Conservation (phyloP, 2,797 vertebrate genomes). For the Chelon auratus region DNA sequence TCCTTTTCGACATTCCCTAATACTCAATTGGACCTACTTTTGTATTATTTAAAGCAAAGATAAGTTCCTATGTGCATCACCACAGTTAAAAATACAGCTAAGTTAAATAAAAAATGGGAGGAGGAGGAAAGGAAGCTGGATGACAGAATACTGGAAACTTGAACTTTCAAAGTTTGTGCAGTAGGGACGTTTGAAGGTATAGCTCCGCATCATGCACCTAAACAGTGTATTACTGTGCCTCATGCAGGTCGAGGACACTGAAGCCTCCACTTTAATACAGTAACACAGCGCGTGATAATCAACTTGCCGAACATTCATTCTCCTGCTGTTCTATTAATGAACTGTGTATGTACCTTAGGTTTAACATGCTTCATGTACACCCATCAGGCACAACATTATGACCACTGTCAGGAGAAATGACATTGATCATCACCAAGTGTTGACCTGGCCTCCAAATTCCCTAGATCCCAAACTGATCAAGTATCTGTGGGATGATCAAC, state of each 20-base stretch:
- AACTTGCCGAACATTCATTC: slow-evolving; percentile 49
- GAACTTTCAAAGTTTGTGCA: slow-evolving; percentile 53
- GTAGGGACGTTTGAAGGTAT: slow-evolving; percentile 55
- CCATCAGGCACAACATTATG: no score
- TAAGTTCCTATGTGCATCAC: slow-evolving; percentile 39
- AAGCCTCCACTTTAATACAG: slow-evolving; percentile 59
- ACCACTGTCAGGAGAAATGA: no score
- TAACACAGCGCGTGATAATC: slow-evolving; percentile 66
- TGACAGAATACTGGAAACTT: slow-evolving; percentile 39
- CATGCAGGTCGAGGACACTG: slow-evolving; percentile 56
- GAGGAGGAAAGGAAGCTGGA: slow-evolving; percentile 17
- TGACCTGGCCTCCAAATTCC: no score
- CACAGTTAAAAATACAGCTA: slow-evolving; percentile 45
- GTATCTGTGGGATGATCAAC: no score
- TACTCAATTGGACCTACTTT: slow-evolving; percentile 30
- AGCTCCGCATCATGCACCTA: slow-evolving; percentile 58
- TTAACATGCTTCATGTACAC: no score
- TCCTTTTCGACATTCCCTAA: slow-evolving; percentile 28
- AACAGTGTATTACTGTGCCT: slow-evolving; percentile 38
- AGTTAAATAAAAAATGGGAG: slow-evolving; percentile 21
- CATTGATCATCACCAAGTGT: no score
- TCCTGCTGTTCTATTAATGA: slow-evolving; percentile 23
- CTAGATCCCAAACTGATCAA: no score
- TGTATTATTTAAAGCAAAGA: slow-evolving; percentile 62
- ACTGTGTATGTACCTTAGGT: not conserved